Evolutionary conservation across 2,888 invertebrate genomes (phyloP).

Genomic region (Oxycera nigricornis): DNA sequence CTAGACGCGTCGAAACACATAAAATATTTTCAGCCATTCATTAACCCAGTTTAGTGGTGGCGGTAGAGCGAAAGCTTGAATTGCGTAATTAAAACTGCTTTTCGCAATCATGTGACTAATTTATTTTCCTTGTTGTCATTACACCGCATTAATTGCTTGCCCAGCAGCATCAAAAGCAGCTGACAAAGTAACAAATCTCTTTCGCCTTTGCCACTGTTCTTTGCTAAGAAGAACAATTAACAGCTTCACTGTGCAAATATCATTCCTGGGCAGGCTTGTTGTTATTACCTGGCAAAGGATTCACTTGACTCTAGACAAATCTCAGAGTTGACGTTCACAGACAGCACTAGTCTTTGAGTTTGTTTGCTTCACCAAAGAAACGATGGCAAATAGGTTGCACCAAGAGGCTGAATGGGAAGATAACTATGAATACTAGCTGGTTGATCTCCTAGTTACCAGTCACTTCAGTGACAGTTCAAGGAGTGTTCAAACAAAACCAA

Average conservation of each 20-base stretch:
- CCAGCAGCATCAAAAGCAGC: neutral
- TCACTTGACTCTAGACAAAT: neutral
- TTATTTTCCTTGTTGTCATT: neutral
- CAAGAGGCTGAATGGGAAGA: neutral
- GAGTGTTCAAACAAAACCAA: too few relatives aligned
- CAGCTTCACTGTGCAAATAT: neutral
- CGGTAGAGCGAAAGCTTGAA: neutral
- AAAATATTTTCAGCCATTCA: too few relatives aligned
- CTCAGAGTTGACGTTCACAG: neutral
- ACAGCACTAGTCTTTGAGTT: neutral
- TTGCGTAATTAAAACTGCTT: neutral
- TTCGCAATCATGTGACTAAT: neutral
- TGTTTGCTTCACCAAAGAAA: neutral
- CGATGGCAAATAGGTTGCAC: neutral
- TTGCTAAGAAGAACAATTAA: neutral
- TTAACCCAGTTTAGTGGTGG: too few relatives aligned
- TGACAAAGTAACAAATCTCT: neutral
- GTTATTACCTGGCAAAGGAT: neutral
- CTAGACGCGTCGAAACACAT: too few relatives aligned
- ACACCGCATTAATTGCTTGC: neutral
- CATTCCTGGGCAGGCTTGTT: neutral
- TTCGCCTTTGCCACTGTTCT: neutral
- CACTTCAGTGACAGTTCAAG: too few relatives aligned
- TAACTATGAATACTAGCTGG: neutral
- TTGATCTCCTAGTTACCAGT: neutral